Evolutionary conservation across 2,888 invertebrate species (phyloP).

Genomic region (Latrodectus hesperus): DNA sequence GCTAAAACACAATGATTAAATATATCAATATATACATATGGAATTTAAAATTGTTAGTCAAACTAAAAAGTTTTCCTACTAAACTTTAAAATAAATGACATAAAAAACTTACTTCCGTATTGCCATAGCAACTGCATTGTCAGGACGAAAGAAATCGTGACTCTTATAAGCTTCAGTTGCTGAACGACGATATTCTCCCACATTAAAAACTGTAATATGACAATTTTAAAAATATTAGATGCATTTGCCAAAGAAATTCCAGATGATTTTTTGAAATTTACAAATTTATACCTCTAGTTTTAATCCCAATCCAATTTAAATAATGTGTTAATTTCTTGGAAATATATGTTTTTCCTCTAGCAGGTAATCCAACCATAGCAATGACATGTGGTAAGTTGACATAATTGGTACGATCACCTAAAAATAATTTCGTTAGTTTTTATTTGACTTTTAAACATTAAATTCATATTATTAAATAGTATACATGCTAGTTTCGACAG

Average conservation of each 20-base stretch:
- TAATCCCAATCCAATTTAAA: conserved; percentile 99
- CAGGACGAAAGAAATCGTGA: conserved; percentile 97
- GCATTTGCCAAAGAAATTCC: not conserved
- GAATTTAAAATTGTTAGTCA: not conserved
- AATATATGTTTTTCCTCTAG: conserved; percentile 99
- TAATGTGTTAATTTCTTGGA: conserved; percentile 98
- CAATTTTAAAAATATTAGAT: not conserved
- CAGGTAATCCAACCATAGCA: conserved; percentile 98
- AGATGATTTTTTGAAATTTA: not conserved
- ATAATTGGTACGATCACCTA: conserved; percentile 69
- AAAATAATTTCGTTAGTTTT: conserved; percentile 1
- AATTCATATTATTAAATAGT: too few species aligned
- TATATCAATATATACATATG: not conserved
- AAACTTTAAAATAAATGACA: not conserved
- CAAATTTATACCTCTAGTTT: conserved; percentile 84
- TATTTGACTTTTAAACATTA: too few species aligned
- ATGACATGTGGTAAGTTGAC: conserved; percentile 87
- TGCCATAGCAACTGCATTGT: conserved; percentile 96
- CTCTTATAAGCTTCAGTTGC: conserved; percentile 96
- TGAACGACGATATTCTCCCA: conserved; percentile 97
- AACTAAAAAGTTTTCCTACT: not conserved
- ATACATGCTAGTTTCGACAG: too few species aligned
- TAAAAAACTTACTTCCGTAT: conserved; percentile 81
- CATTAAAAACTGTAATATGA: conserved; percentile 88
- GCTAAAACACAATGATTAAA: conserved; percentile 73